Evolutionary conservation across 2,113 vertebrate species (phyloP), one percentile per base, ranked within the genome.

Genomic region (Mobula birostris): DNA sequence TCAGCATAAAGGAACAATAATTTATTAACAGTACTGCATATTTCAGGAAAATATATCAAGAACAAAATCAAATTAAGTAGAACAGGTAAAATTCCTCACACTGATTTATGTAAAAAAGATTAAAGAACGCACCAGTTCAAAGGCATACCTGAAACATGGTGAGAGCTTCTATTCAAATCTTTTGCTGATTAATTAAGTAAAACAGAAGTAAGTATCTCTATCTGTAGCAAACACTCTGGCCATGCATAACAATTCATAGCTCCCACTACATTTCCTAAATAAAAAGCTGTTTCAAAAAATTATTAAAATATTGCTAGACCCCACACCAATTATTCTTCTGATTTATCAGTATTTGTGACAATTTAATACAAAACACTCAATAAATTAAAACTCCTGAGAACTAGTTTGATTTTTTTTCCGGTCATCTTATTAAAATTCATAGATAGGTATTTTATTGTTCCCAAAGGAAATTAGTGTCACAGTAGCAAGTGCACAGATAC

Each of bases 61-160:
- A 63, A 61, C 83, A 87, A 85, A 87, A 87, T 87, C 68, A 63
- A n/a, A 85, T n/a, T 56, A 87, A 85, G 56, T 83, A 21, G 15
- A 87, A 87, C 56, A 32, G 61, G 29, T 63, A 88, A 88, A 12
- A n/a, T 63, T 88, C 83, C 61, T 11, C 83, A 63, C 61, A 63
- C 29, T 12, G 61, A 12, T 29, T 88, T 88, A 29, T 61, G 5
- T n/a, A 63, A 88, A 63, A 63, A 4, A 14, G n/a, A 85, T 29
- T 17, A 63, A 88, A 11, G 24, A 63, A n/a, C 27, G 27, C 83
- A 63, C 14, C 27, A n/a, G 9, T 88, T 88, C 83, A 88, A 17
- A 63, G 27, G 29, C 27, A 88, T 63, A 63, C 11, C n/a, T 63
- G 4, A 88, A 88, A 61, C 83, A 88, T 63, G 27, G 9, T n/a